Conservation (phyloP, 2,797 vertebrate species). For the Premnoplex brunnescens region DNA sequence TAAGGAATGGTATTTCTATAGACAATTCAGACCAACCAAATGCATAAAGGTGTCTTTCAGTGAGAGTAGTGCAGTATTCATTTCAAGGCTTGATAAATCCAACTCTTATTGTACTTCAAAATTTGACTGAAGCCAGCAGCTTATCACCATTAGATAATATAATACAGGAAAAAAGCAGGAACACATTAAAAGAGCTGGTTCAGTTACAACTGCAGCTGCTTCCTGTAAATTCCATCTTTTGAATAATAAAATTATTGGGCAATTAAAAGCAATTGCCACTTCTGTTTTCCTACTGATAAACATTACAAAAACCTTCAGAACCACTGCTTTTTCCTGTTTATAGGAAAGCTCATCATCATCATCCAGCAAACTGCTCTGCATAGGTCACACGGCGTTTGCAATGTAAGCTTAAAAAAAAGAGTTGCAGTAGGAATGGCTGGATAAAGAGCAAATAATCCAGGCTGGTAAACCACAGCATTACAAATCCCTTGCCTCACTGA, state of each 20-base stretch:
- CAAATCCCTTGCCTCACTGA: not conserved
- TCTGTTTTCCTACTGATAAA: conserved; percentile 65
- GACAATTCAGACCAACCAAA: conserved; percentile 3
- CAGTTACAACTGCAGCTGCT: conserved; percentile 62
- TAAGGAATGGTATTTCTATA: conserved; percentile 31
- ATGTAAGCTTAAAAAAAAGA: not conserved
- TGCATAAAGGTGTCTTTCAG: conserved; percentile 22
- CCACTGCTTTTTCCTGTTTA: conserved; percentile 22
- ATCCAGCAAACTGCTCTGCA: not conserved
- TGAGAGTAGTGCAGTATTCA: not conserved
- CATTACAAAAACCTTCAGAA: conserved; percentile 42
- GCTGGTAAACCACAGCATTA: not conserved
- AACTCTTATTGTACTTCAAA: conserved; percentile 26
- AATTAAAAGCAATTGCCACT: conserved; percentile 64
- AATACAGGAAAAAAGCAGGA: conserved; percentile 33
- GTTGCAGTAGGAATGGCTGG: not conserved
- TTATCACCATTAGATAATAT: conserved; percentile 23
- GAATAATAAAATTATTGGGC: conserved; percentile 60
- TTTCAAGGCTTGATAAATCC: conserved; percentile 13
- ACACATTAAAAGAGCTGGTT: conserved; percentile 43
- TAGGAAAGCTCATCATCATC: conserved; percentile 24
- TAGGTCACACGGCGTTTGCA: not conserved
- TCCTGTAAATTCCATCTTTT: conserved; percentile 56
- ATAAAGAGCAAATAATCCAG: not conserved
- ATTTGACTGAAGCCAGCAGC: conserved; percentile 21